A percentile compares a stretch with the other conserved stretches of the same genome.
Evolutionary conservation across 1,140 invertebrate species (phyloP).

Genomic region (Rhizoglyphus robini): DNA sequence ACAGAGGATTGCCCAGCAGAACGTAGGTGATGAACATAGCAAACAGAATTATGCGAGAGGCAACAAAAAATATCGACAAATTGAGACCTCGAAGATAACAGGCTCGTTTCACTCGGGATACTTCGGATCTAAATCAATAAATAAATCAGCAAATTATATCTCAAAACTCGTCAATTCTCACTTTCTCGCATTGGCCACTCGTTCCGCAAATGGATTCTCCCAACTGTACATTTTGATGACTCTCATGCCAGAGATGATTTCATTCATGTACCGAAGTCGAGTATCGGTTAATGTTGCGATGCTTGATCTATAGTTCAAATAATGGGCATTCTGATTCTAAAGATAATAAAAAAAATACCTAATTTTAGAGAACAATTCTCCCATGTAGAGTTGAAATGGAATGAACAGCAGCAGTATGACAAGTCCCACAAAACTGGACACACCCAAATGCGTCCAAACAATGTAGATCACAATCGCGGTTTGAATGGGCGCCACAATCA

Average conservation of each 20-base stretch:
- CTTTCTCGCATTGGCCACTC: slow-evolving; percentile 43
- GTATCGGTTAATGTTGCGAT: slow-evolving; percentile 79
- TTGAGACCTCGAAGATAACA: slow-evolving; percentile 53
- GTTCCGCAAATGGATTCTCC: slow-evolving; percentile 58
- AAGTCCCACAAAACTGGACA: slow-evolving; percentile 13
- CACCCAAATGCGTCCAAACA: slow-evolving; percentile 17
- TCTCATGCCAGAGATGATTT: too few relatives aligned
- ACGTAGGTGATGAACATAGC: slow-evolving; percentile 53
- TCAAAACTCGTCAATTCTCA: too few relatives aligned
- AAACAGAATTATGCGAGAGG: slow-evolving; percentile 54
- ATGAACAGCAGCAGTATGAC: slow-evolving; percentile 21
- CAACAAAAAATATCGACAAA: slow-evolving; percentile 30
- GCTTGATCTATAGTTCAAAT: slow-evolving; percentile 66
- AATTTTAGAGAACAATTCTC: slow-evolving; percentile 17
- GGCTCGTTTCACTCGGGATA: slow-evolving; percentile 43
- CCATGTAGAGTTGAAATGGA: slow-evolving; percentile 22
- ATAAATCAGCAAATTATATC: too few relatives aligned
- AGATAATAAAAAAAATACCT: too few relatives aligned
- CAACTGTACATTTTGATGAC: slow-evolving; percentile 65
- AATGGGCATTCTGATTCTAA: too few relatives aligned
- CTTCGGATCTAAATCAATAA: slow-evolving; percentile 15
- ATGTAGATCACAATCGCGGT: slow-evolving; percentile 21
- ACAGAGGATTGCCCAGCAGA: slow-evolving; percentile 46
- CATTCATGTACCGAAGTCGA: too few relatives aligned
- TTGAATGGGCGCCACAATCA: slow-evolving; percentile 23